phyloP scores from a whole-genome alignment of 2,797 vertebrate genomes.

The Pseudotriccus pelzelni region DNA sequence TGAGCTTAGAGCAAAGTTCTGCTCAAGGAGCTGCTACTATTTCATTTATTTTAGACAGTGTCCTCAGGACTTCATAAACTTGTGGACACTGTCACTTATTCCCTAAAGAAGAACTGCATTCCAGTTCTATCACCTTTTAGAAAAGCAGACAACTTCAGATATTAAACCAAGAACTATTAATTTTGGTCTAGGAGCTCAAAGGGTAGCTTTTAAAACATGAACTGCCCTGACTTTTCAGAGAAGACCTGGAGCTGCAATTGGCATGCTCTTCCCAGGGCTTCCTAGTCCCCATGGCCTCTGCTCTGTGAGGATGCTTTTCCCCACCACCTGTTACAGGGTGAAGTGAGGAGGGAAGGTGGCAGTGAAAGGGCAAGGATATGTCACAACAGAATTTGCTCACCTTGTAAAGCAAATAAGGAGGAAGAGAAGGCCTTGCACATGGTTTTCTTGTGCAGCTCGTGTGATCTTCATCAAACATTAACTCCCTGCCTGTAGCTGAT shows the following conservation, averaged over 20 bases:
- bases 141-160: not conserved
- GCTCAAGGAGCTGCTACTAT: not conserved
- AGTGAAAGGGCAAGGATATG: not conserved
- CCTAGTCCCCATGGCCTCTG: not conserved
- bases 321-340: not conserved
- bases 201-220: not conserved
- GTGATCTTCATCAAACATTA: constrained; percentile 69
- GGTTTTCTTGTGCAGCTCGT: not conserved
- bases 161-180: not conserved
- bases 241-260: not conserved
- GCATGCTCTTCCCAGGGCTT: not conserved
- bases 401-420: constrained; percentile 43
- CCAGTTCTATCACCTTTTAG: not conserved
- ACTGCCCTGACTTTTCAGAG: not conserved
- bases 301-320: not conserved
- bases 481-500: constrained; percentile 28
- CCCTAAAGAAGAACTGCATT: not conserved
- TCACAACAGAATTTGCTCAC: not conserved
- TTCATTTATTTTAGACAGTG: not conserved
- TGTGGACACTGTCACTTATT: not conserved
- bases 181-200: not conserved
- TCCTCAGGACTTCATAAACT: not conserved
- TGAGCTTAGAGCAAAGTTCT: not conserved
- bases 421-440: not conserved
- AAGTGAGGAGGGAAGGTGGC: not conserved